Base-by-base conservation (phyloP, 2,888 invertebrate genomes). In the Meghimatium bilineatum region DNA sequence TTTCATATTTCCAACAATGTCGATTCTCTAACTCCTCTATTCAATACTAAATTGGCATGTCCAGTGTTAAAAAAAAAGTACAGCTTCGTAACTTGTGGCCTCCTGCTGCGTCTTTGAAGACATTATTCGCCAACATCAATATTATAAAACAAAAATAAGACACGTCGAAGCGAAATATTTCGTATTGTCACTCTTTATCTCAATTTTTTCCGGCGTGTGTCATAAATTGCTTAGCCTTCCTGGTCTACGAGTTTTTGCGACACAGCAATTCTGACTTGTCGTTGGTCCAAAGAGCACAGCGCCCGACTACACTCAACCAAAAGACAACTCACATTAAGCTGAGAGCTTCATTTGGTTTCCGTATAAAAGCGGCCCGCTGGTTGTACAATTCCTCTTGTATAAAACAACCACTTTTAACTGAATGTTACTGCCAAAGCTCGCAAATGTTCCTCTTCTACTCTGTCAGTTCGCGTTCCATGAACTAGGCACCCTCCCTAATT, bases 341-440 rank as follows among this genome's bases (percentile, higher is more conserved):
- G 79, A 67, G 79, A 69, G 79, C 79, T 79, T 79, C 79, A 67
- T 79, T 79, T 79, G 67, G 44, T 79, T 32, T 67, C 79, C 67
- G 49, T 32, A 79, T 32, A 79, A 79, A 67, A 67, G 67, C 44
- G 12, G 17, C 6, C 49, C 26, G 34, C 32, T 0, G 29, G 26
- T 0, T 34, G 36, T 26, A 63, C 36, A 77, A 77, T 38, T 29
- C 38, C 36, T 44, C 63, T 60, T 77, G 38, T 36, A 63, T 63
- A 5, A 77, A 38, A 8, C 29, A 44, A n/a, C 72, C 72, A 44
- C 72, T 49, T 26, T 2, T 14, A 74, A 2, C 23, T 52, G 29
- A 8, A 52, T 52, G 74, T 52, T n/a, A 12, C 29, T 29, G 23
- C 52, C 32, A 17, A 44, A 32, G 29, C 52, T 49, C 74, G 2